Evolutionary conservation across 2,797 vertebrate species (phyloP).

Genomic region (Limosa lapponica): DNA sequence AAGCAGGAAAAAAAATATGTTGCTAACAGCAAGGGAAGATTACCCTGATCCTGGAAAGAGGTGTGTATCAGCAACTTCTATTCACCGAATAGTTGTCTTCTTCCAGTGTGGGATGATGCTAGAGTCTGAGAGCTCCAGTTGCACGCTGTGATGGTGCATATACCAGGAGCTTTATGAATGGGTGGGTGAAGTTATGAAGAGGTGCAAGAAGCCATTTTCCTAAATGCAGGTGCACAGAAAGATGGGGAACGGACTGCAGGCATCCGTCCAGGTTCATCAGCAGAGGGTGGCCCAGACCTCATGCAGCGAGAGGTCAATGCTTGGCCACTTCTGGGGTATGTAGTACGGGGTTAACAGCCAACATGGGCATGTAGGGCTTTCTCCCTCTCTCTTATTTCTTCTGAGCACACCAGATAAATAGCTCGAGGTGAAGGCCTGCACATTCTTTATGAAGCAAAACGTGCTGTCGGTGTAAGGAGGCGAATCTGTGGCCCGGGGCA

Average conservation of each 20-base stretch:
- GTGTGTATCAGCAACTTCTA: slow-evolving; percentile 32
- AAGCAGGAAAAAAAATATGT: not conserved
- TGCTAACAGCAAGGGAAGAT: slow-evolving; percentile 48
- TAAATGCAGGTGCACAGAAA: not conserved
- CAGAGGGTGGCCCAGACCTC: not conserved
- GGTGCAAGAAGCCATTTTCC: not conserved
- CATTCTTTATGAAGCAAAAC: slow-evolving; percentile 93
- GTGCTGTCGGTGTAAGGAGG: slow-evolving; percentile 93
- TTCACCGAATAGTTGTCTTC: not conserved
- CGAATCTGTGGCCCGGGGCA: slow-evolving; percentile 91
- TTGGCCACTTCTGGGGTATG: not conserved
- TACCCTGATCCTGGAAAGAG: slow-evolving; percentile 60
- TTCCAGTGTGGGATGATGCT: not conserved
- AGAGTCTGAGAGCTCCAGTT: not conserved
- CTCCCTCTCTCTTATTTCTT: slow-evolving; percentile 51
- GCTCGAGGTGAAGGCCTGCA: slow-evolving; percentile 93
- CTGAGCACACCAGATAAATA: slow-evolving; percentile 88
- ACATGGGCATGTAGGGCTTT: slow-evolving; percentile 13
- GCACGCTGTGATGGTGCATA: not conserved
- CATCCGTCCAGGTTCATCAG: not conserved
- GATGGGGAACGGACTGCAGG: not conserved
- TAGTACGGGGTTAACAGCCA: slow-evolving; percentile 23
- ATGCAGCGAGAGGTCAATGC: not conserved
- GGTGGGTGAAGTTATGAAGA: not conserved
- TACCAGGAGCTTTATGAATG: not conserved